Base-by-base conservation (phyloP, 1,140 invertebrate genomes). In the Drosophila novamexicana region DNA sequence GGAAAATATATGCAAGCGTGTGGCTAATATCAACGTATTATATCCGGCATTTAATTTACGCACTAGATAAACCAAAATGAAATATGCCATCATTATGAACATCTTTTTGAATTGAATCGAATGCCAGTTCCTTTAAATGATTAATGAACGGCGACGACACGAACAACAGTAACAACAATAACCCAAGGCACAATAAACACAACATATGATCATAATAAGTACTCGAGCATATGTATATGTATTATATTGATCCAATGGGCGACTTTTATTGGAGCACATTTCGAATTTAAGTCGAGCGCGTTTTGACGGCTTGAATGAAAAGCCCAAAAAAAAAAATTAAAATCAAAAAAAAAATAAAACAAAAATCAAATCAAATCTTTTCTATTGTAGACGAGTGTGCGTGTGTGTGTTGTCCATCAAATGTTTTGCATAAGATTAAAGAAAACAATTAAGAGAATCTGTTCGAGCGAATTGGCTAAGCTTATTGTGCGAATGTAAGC, bases 371-470 rank as follows among this genome's bases (percentile, higher is more conserved):
- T 73, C 72, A 61, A 81, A 67, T 65, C 44, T 50, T 7, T 22
- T 18, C 32, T 40, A 52, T 37, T 36, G 39, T 42, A 42, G 45
- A 64, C 58, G 36, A 36, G 42, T 16, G 52, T 45, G 40, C 22
- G 44, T 59, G 39, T 44, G 72, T 52, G 67, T 84, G 84, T 71
- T 88, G 83, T 88, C 84, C 83, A 89, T 88, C 83, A 88, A 89
- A 88, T 79, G 77, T 84, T 89, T 89, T 81, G 84, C 84, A 89
- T 89, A 84, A 69, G 76, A 81, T 89, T 89, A 89, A 89, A 84
- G 79, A 89, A 89, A 89, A 89, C 84, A 89, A 89, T 89, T 78
- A 89, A 89, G 83, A 80, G 83, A 88, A 83, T 88, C 74, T 79
- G 72, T 88, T 66, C 74, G 75, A 89, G 59, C 80, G 84, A 80